Percentiles rank a stretch among this genome's conserved stretches.
Evolutionary conservation across 2,888 invertebrate species (phyloP).

Genomic region (Argyresthia albistria): DNA sequence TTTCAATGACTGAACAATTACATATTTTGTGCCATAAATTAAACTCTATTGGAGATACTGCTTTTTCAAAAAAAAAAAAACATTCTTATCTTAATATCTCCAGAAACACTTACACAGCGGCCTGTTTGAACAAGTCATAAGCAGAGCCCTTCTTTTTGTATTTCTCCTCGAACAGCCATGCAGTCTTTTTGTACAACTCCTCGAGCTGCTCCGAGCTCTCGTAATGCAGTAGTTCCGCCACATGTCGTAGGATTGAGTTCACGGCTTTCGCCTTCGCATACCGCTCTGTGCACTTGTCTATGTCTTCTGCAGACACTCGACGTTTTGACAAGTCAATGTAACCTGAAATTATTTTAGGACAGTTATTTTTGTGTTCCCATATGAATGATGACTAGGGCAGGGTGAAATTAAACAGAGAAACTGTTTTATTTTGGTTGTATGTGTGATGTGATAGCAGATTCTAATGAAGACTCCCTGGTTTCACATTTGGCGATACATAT

Average conservation of each 20-base stretch:
- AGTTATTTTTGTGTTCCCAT: not conserved
- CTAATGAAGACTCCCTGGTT: too few relatives aligned
- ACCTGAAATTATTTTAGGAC: conserved; percentile 63
- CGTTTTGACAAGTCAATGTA: conserved; percentile 99
- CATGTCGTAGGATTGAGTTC: conserved; percentile 97
- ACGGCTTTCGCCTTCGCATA: conserved; percentile 99
- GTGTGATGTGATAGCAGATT: too few relatives aligned
- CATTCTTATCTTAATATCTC: too few relatives aligned
- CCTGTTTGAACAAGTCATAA: conserved; percentile 98
- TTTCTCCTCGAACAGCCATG: conserved; percentile 98
- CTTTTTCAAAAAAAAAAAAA: too few relatives aligned
- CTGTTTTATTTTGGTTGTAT: too few relatives aligned
- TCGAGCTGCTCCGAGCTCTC: conserved; percentile 94
- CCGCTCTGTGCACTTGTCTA: conserved; percentile 97
- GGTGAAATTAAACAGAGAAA: too few relatives aligned
- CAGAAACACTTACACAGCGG: conserved; percentile 84
- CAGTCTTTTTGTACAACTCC: conserved; percentile 95
- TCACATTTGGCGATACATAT: too few relatives aligned
- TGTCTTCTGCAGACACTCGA: conserved; percentile 97
- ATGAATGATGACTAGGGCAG: not conserved
- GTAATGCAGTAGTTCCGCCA: conserved; percentile 94
- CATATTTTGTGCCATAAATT: too few relatives aligned
- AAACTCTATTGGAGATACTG: too few relatives aligned
- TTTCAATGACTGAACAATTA: too few relatives aligned
- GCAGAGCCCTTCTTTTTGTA: conserved; percentile 96